These are phyloP conservation scores for Drosophila conformis DNA, from an alignment of 2,888 invertebrate species.

Conservation along the genomic window DNA sequence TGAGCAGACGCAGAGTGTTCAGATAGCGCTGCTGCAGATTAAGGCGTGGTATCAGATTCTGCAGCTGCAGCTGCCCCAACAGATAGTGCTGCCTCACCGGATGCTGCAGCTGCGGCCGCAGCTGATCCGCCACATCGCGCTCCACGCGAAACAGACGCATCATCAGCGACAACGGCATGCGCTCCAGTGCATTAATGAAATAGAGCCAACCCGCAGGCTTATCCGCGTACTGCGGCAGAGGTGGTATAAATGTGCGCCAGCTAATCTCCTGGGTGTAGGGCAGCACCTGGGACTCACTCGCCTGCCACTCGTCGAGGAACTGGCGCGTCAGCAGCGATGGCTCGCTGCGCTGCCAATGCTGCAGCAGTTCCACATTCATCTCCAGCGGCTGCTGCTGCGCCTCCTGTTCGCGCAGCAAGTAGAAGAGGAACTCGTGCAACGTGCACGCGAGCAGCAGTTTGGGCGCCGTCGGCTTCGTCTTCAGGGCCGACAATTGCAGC, in stretches of 20 bases:
- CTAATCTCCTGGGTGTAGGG: slow-evolving; percentile 85
- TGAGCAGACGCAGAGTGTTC: slow-evolving; percentile 86
- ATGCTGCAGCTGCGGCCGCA: slow-evolving; percentile 87
- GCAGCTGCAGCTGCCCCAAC: slow-evolving; percentile 86
- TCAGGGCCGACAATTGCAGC: background rate
- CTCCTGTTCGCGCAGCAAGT: slow-evolving; percentile 88
- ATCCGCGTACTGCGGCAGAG: slow-evolving; percentile 87
- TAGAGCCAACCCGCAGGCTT: slow-evolving; percentile 89
- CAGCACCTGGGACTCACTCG: slow-evolving; percentile 82
- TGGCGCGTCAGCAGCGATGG: slow-evolving; percentile 82
- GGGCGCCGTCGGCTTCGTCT: slow-evolving; percentile 41
- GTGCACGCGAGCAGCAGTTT: slow-evolving; percentile 89
- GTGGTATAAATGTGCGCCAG: slow-evolving; percentile 91
- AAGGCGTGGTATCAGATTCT: slow-evolving; percentile 73
- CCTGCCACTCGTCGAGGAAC: slow-evolving; percentile 85
- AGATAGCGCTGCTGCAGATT: slow-evolving; percentile 71
- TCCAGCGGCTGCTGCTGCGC: slow-evolving; percentile 76
- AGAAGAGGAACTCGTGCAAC: slow-evolving; percentile 89
- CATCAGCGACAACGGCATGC: slow-evolving; percentile 90
- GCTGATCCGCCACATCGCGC: slow-evolving; percentile 85
- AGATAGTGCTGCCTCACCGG: slow-evolving; percentile 89
- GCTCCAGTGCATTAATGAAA: slow-evolving; percentile 89
- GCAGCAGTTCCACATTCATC: slow-evolving; percentile 66
- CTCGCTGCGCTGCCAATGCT: slow-evolving; percentile 77
- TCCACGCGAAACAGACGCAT: slow-evolving; percentile 88